Evolutionary conservation across 2,113 vertebrate genomes (phyloP).

Genomic region (Protobothrops flavoviridis): DNA sequence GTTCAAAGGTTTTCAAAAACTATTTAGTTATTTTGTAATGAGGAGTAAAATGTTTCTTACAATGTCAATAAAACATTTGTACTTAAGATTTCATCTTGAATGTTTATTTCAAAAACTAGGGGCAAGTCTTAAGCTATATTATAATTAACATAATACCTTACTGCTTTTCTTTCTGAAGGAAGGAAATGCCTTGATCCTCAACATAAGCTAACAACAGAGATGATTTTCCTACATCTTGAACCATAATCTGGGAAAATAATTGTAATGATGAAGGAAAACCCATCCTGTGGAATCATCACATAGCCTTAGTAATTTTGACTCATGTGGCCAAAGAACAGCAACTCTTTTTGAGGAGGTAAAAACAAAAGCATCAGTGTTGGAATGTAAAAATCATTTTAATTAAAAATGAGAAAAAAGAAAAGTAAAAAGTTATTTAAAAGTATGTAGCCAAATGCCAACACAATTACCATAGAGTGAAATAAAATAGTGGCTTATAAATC

Average conservation of each 20-base stretch:
- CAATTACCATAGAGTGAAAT: not conserved
- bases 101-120: constrained; percentile 41
- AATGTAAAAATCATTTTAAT: not conserved
- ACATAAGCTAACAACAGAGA: not conserved
- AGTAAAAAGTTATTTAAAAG: not conserved
- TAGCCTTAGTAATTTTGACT: not conserved
- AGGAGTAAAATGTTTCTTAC: constrained; percentile 94
- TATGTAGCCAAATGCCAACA: not conserved
- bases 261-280: not conserved
- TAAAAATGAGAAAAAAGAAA: not conserved
- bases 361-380: not conserved
- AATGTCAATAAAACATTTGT: constrained; percentile 98
- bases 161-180: not conserved
- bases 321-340: not conserved
- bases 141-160: not conserved
- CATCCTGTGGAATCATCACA: not conserved
- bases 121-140: not conserved
- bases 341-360: not conserved
- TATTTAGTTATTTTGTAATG: constrained; percentile 94
- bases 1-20: constrained; percentile 83
- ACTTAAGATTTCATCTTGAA: constrained; percentile 67
- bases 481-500: not conserved
- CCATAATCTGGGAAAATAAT: not conserved
- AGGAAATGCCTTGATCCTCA: not conserved
- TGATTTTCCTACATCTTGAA: not conserved